A percentile compares a stretch with the other conserved stretches of the same genome.
phyloP scores from a whole-genome alignment of 2,888 invertebrate species.

The Listrodromus nycthemerus region DNA sequence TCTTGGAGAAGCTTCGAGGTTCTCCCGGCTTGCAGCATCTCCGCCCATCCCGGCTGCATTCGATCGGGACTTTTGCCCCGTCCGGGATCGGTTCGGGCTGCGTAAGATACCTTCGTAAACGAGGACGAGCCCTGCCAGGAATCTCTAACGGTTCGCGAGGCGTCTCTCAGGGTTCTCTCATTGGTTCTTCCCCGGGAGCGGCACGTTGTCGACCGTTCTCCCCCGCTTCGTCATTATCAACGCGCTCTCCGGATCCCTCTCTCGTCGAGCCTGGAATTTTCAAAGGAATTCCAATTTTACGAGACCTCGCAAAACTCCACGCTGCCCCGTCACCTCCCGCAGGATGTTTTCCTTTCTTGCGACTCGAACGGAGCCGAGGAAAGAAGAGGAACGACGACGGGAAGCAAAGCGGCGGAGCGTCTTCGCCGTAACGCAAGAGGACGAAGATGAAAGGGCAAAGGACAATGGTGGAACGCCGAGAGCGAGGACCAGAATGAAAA shows the following conservation, averaged over 20 bases:
- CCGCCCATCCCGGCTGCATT: no score
- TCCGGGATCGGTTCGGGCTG: constrained; percentile 9
- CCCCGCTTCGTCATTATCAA: constrained; percentile 62
- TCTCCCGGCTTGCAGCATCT: no score
- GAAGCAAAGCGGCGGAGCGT: constrained; percentile 2
- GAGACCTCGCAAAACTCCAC: constrained; percentile 39
- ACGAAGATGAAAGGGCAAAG: background rate
- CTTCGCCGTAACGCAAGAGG: background rate
- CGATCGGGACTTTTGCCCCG: background rate
- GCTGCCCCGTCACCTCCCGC: constrained; percentile 22
- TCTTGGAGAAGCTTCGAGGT: no score
- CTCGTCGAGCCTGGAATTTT: constrained; percentile 67
- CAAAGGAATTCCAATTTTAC: constrained; percentile 74
- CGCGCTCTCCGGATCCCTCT: constrained; percentile 20
- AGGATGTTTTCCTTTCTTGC: constrained; percentile 60
- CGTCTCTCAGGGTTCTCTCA: constrained; percentile 31
- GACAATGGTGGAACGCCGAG: background rate
- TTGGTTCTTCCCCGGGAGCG: constrained; percentile 23
- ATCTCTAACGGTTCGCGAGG: constrained; percentile 15
- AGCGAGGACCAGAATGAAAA: constrained; percentile 48
- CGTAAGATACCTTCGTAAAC: background rate
- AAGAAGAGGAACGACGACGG: constrained; percentile 22
- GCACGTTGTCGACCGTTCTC: constrained; percentile 48
- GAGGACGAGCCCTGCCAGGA: constrained; percentile 6
- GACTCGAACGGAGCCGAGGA: constrained; percentile 29